These are phyloP conservation scores for Plutomurus gul DNA, from an alignment of 1,140 invertebrate genomes.

Conservation along the genomic window DNA sequence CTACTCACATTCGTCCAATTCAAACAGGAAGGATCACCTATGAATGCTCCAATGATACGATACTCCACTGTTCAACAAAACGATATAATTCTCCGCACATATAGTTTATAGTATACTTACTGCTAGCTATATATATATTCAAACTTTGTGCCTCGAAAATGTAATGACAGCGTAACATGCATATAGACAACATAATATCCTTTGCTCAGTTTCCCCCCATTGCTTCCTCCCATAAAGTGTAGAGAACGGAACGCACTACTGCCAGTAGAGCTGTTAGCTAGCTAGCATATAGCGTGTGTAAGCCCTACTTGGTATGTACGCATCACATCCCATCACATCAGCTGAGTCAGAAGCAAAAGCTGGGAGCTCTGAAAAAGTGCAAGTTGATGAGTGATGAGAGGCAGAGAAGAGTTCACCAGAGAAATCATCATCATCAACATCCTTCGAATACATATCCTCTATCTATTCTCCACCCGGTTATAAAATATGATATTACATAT, in stretches of 20 bases:
- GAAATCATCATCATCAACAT: slow-evolving; percentile 23
- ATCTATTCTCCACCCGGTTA: background rate
- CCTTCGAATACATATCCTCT: slow-evolving; percentile 4
- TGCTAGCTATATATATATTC: too few relatives aligned
- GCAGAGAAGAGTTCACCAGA: slow-evolving; percentile 20
- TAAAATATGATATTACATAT: slow-evolving; percentile 2
- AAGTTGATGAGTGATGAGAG: slow-evolving; percentile 32
- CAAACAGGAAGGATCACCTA: background rate
- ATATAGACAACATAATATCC: too few relatives aligned
- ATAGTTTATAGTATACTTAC: too few relatives aligned
- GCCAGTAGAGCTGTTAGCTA: background rate
- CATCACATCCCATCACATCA: slow-evolving; percentile 5
- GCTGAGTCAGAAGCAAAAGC: slow-evolving; percentile 10
- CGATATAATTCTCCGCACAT: too few relatives aligned
- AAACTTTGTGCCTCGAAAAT: too few relatives aligned
- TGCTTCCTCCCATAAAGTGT: too few relatives aligned
- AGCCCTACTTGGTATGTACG: background rate
- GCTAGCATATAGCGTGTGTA: background rate
- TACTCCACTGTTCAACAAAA: too few relatives aligned
- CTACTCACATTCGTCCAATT: background rate
- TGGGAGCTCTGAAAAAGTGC: background rate
- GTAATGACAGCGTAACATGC: too few relatives aligned
- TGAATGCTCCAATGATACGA: too few relatives aligned
- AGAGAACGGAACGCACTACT: too few relatives aligned
- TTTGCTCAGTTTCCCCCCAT: too few relatives aligned